phyloP scores from a whole-genome alignment of 2,797 vertebrate genomes.

The Myripristis jacobus region DNA sequence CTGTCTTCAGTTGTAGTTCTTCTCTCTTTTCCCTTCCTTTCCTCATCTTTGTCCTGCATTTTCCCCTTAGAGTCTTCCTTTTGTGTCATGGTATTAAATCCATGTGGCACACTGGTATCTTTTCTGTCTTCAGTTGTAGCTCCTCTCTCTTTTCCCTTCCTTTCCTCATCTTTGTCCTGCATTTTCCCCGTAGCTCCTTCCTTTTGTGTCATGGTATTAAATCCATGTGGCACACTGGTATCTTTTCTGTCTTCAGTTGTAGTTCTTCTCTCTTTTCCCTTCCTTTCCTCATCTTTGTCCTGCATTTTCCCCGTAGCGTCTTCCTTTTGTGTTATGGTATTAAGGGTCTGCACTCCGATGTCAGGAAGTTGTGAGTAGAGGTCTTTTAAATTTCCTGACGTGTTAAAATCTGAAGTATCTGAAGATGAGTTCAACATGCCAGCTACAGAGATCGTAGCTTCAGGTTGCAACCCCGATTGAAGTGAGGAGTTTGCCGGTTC shows the following conservation, averaged over 20 bases:
- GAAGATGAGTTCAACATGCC: background rate
- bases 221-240: background rate
- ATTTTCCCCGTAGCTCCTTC: slow-evolving; percentile 10
- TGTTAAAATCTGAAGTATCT: slow-evolving; percentile 8
- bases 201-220: background rate
- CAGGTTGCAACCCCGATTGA: slow-evolving; percentile 11
- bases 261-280: slow-evolving; percentile 6
- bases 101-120: background rate
- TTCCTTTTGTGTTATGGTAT: background rate
- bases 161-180: slow-evolving; percentile 1
- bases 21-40: slow-evolving; percentile 15
- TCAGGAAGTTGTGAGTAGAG: background rate
- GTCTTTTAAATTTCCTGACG: slow-evolving; percentile 2
- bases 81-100: background rate
- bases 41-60: background rate
- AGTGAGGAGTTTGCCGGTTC: slow-evolving; percentile 12
- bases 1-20: slow-evolving; percentile 2
- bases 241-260: slow-evolving; percentile 11
- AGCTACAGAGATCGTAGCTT: slow-evolving; percentile 12
- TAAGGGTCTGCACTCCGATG: background rate
- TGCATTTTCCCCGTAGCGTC: slow-evolving; percentile 2
- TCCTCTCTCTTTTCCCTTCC: slow-evolving; percentile 13
- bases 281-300: slow-evolving; percentile 2
- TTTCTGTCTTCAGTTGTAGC: slow-evolving; percentile 3
- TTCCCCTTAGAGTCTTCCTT: slow-evolving; percentile 14